These are phyloP conservation scores for Colistium nudipinnis DNA, from an alignment of 2,113 vertebrate species.

Conservation along the genomic window DNA sequence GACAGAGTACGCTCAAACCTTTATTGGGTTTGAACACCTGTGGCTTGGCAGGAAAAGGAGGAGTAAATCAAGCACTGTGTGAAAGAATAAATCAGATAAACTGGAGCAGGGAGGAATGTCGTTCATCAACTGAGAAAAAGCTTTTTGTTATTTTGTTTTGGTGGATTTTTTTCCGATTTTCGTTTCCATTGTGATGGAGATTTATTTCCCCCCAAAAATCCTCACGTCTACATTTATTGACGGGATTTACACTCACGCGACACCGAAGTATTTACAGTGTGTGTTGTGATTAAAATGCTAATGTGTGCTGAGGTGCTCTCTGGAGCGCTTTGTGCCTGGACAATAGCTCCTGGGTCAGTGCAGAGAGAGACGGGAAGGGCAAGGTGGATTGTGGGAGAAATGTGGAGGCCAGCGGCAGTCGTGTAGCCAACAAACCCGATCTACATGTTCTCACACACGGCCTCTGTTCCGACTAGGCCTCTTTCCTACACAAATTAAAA, in stretches of 20 bases:
- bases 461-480: slow-evolving; percentile 63
- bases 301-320: slow-evolving; percentile 60
- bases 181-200: slow-evolving; percentile 18
- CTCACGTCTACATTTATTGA: slow-evolving; percentile 33
- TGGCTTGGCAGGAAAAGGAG: slow-evolving; percentile 16
- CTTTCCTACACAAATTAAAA: slow-evolving; percentile 66
- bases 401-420: slow-evolving; percentile 47
- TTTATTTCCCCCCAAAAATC: slow-evolving; percentile 16
- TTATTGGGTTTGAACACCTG: slow-evolving; percentile 5
- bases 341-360: slow-evolving; percentile 75
- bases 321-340: slow-evolving; percentile 68
- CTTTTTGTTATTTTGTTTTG: slow-evolving; percentile 21
- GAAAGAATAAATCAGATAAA: background rate
- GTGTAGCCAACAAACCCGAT: slow-evolving; percentile 25
- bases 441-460: slow-evolving; percentile 1
- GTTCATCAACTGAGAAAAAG: slow-evolving; percentile 26
- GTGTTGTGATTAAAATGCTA: slow-evolving; percentile 76
- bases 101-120: slow-evolving; percentile 24
- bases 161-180: slow-evolving; percentile 20
- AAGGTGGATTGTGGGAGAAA: slow-evolving; percentile 60
- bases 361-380: slow-evolving; percentile 38
- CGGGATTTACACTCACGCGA: slow-evolving; percentile 23
- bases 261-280: slow-evolving; percentile 21
- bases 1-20: background rate
- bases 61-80: background rate